phyloP scores from a whole-genome alignment of 2,797 vertebrate genomes.

The Syngnathus rostellatus region DNA sequence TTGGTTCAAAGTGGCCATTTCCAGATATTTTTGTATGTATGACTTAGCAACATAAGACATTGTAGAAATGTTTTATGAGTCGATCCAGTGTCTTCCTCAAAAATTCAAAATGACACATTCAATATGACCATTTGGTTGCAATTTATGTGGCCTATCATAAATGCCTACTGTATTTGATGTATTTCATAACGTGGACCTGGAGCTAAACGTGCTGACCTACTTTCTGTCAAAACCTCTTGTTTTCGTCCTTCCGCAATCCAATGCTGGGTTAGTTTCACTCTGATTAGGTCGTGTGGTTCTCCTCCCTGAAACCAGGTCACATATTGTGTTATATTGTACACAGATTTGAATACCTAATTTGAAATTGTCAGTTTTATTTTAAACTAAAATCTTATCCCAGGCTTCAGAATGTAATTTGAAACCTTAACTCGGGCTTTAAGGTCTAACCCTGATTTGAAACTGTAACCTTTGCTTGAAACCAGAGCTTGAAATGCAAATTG shows the following conservation, averaged over 20 bases:
- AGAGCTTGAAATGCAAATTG: neutral
- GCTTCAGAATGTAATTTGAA: too few species aligned
- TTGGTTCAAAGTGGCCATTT: neutral
- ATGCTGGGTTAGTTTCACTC: neutral
- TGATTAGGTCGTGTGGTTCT: neutral
- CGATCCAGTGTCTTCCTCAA: neutral
- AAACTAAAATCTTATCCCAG: too few species aligned
- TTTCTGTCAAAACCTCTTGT: neutral
- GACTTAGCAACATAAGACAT: neutral
- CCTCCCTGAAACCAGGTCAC: neutral
- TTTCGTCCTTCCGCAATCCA: neutral
- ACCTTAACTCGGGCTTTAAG: too few species aligned
- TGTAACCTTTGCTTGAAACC: neutral
- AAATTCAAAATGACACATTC: too few species aligned
- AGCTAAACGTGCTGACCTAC: conserved; percentile 1
- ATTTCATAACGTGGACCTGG: neutral
- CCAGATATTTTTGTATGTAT: neutral
- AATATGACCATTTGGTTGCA: neutral
- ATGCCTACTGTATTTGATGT: neutral
- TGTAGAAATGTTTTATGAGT: neutral
- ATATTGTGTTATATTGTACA: neutral
- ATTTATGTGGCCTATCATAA: neutral
- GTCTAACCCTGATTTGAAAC: neutral
- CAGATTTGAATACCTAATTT: neutral
- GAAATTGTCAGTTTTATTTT: too few species aligned